Evolutionary conservation across 2,888 invertebrate species (phyloP), one percentile per base, ranked within the genome.

Genomic region (Camptogramma bilineatum): DNA sequence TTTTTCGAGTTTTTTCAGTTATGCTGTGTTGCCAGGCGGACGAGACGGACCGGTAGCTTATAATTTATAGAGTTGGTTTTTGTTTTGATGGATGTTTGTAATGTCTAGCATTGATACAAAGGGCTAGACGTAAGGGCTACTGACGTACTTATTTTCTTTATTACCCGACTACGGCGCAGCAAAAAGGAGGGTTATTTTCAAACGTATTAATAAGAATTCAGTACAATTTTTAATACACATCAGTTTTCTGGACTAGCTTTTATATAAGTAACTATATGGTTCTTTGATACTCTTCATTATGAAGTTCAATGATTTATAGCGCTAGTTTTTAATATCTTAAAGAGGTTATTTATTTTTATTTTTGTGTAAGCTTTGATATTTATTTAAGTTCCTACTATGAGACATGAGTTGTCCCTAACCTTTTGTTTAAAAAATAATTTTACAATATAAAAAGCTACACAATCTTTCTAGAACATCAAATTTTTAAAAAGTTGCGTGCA

Each of bases 1-100:
- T 80, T 83, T 83, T 44, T 78, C 72, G 64, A 56, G 69, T 82
- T 80, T 79, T 79, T 81, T 79, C 81, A 71, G 71, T 73, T 72
- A 60, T 65, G 60, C 53, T 68, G 76, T 73, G 71, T 73, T 76
- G 73, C 70, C 54, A 55, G 68, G 51, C 63, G 67, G 67, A 62
- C 73, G 76, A n/a, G n/a, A n/a, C n/a, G n/a, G n/a, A 75, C 72
- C 64, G n/a, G 72, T 74, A 54, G 52, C 65, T 80, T 61, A 82
- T 79, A 80, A 82, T 84, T 83, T 78, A 81, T 76, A 72, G 70
- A 68, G 69, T 54, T 48, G 48, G 48, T 59, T 61, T 68, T 66
- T 72, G 69, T 73, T 56, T 51, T 24, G 51, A 24, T 24, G 54
- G 48, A 47, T 56, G 60, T 57, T 55, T 59, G 48, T 39, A 42